Evolutionary conservation across 2,888 invertebrate genomes (phyloP).

Genomic region (Stratiomys singularior): DNA sequence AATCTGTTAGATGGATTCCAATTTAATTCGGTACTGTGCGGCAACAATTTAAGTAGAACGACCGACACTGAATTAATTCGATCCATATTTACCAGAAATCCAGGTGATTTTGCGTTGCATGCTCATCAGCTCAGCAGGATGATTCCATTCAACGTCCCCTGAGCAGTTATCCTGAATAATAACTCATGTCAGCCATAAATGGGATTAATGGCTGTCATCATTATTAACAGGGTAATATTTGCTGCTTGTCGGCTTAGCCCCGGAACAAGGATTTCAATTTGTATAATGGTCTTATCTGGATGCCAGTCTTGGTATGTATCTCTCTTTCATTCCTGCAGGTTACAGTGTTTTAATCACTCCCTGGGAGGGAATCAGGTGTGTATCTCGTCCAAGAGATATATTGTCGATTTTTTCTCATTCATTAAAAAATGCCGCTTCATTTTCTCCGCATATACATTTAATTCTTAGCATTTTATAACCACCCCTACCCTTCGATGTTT

Average conservation of each 20-base stretch:
- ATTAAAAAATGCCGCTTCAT: neutral
- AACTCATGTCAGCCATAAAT: conserved; percentile 51
- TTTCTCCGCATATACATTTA: neutral
- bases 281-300: conserved; percentile 2
- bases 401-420: neutral
- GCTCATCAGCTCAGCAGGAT: neutral
- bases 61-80: neutral
- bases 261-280: conserved; percentile 37
- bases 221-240: conserved; percentile 45
- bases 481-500: neutral
- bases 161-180: conserved; percentile 37
- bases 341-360: neutral
- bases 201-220: conserved; percentile 51
- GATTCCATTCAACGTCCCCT: neutral
- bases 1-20: too few relatives aligned
- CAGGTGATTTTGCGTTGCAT: neutral
- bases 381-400: neutral
- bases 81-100: neutral
- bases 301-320: neutral
- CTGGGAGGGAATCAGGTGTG: neutral
- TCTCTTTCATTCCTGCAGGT: neutral
- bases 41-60: neutral
- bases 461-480: neutral
- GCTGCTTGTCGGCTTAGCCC: neutral
- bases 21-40: neutral